phyloP scores from a whole-genome alignment of 2,113 vertebrate genomes.

The Benitochromis conjunctus region DNA sequence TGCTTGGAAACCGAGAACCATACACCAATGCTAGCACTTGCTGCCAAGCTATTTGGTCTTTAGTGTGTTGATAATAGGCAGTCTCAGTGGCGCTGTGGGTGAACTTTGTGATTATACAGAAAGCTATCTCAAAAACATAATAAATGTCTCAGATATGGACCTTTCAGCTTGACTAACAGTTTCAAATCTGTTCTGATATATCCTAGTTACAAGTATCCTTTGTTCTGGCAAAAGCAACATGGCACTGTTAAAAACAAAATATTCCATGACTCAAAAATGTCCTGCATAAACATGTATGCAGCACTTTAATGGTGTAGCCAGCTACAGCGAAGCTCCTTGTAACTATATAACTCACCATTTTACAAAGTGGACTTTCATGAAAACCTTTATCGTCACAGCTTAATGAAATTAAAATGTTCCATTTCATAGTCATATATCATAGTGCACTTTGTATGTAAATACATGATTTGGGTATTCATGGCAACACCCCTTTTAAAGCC shows the following conservation, averaged over 20 bases:
- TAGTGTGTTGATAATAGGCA: slow-evolving; percentile 13
- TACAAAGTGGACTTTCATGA: not conserved
- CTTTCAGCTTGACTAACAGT: not conserved
- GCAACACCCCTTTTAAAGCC: not conserved
- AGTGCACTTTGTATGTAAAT: not conserved
- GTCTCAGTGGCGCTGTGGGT: not conserved
- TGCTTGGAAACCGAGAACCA: slow-evolving; percentile 21
- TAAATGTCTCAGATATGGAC: not conserved
- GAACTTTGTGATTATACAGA: not conserved
- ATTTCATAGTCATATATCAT: fast-evolving
- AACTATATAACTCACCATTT: not conserved
- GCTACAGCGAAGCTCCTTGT: not conserved
- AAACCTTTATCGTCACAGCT: not conserved
- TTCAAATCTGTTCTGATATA: not conserved
- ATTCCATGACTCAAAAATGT: not conserved
- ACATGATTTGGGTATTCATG: not conserved
- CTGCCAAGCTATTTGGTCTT: not conserved
- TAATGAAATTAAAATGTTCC: fast-evolving
- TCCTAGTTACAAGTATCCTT: not conserved
- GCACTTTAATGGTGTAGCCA: not conserved
- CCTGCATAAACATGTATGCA: not conserved
- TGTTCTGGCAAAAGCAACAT: not conserved
- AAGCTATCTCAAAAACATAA: not conserved
- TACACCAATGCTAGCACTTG: not conserved
- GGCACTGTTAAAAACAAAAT: not conserved